These are phyloP conservation scores for Leptinotarsa haldemani DNA, from an alignment of 2,888 invertebrate genomes.

Conservation along the genomic window DNA sequence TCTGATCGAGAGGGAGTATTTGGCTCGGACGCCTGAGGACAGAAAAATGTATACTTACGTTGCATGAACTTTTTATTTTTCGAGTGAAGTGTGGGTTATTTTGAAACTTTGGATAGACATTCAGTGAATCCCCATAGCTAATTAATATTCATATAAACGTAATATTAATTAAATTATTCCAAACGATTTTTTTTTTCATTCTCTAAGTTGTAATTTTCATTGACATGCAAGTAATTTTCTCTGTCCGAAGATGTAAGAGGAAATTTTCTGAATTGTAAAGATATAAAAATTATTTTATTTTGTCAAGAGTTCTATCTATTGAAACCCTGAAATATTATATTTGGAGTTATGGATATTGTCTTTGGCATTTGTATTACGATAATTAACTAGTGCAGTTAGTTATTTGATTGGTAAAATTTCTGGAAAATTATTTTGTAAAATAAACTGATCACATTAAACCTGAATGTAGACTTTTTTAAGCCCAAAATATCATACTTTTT, in stretches of 20 bases:
- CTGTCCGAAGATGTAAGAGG: slow-evolving; percentile 18
- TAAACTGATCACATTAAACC: slow-evolving; percentile 13
- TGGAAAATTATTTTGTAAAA: slow-evolving; percentile 14
- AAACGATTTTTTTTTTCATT: slow-evolving; percentile 42
- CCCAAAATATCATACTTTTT: neutral
- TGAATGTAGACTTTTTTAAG: neutral
- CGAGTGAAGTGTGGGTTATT: slow-evolving; percentile 48
- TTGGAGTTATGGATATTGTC: slow-evolving; percentile 11
- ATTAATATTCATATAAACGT: slow-evolving; percentile 52
- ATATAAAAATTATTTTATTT: slow-evolving; percentile 10
- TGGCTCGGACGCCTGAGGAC: slow-evolving; percentile 97
- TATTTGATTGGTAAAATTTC: neutral
- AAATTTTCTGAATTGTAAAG: slow-evolving; percentile 21
- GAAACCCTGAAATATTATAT: neutral
- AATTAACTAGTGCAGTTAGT: slow-evolving; percentile 5
- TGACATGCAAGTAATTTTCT: slow-evolving; percentile 21
- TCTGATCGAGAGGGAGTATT: slow-evolving; percentile 98
- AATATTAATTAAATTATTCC: slow-evolving; percentile 54
- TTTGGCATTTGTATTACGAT: slow-evolving; percentile 8
- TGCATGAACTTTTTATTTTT: slow-evolving; percentile 73
- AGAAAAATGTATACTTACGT: slow-evolving; percentile 96
- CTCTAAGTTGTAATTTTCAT: slow-evolving; percentile 27
- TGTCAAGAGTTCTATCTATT: slow-evolving; percentile 3
- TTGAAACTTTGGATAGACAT: slow-evolving; percentile 46
- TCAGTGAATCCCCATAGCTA: slow-evolving; percentile 51